A percentile compares a stretch with the other conserved stretches of the same genome.
Conservation (phyloP, 30 jellyfish, hydroid and myxozoan species). For the Hydra vulgaris region DNA sequence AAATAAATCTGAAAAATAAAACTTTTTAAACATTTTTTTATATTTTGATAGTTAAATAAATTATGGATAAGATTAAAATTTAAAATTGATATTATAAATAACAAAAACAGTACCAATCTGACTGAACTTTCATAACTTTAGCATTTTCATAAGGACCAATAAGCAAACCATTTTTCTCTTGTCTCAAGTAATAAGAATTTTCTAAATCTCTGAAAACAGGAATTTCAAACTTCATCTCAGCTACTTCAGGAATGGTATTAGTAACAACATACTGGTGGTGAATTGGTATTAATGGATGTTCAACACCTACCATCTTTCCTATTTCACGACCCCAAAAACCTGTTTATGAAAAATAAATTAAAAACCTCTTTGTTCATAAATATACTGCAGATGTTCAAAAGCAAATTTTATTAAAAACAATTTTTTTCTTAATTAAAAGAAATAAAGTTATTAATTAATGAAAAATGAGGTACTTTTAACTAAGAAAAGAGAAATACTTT, state of each 20-base stretch:
- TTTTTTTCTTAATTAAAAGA: too few relatives aligned
- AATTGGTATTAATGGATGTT: slow-evolving; percentile 75
- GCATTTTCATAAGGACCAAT: slow-evolving; percentile 86
- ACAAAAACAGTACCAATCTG: slow-evolving; percentile 51
- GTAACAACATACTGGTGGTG: slow-evolving; percentile 96
- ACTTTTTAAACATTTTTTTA: background rate
- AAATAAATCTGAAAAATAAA: background rate
- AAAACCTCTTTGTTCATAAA: too few relatives aligned
- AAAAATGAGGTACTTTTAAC: too few relatives aligned
- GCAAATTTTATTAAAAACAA: too few relatives aligned
- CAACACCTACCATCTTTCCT: slow-evolving; percentile 89
- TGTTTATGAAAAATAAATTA: background rate
- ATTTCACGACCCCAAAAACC: slow-evolving; percentile 98
- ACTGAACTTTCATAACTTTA: slow-evolving; percentile 74
- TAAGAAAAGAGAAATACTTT: too few relatives aligned
- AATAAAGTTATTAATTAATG: too few relatives aligned
- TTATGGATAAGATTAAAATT: too few relatives aligned
- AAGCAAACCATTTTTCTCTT: slow-evolving; percentile 80
- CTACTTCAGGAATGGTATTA: slow-evolving; percentile 73
- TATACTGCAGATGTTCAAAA: too few relatives aligned
- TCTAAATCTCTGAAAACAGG: slow-evolving; percentile 89
- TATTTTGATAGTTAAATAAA: too few relatives aligned
- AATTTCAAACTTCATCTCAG: slow-evolving; percentile 47
- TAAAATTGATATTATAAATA: background rate
- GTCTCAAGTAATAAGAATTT: slow-evolving; percentile 75